phyloP scores from a whole-genome alignment of 2,113 vertebrate genomes.

The Tragelaphus buxtoni region DNA sequence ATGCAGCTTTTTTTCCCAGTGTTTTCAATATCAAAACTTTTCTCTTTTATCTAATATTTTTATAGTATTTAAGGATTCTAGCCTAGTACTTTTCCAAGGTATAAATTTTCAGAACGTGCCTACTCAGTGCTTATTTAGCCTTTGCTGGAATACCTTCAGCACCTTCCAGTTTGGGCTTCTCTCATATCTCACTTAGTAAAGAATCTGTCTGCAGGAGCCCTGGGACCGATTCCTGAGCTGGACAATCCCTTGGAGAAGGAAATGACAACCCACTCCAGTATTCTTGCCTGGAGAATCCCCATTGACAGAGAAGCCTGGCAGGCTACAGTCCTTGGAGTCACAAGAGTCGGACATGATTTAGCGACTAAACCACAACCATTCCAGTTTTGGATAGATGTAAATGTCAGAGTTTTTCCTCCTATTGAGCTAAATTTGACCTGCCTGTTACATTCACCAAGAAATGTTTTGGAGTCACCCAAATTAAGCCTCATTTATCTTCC shows the following conservation, averaged over 20 bases:
- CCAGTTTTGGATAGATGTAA: not conserved
- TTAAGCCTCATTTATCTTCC: not conserved
- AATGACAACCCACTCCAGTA: not conserved
- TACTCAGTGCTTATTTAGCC: not conserved
- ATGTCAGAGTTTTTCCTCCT: not conserved
- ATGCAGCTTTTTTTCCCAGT: not conserved
- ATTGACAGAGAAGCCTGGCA: not conserved
- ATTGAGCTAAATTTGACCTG: not conserved
- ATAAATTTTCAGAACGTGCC: not conserved
- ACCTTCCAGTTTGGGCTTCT: not conserved
- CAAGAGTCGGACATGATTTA: not conserved
- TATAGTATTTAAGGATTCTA: not conserved
- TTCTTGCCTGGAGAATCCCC: not conserved
- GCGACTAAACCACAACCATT: not conserved
- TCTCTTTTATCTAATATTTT: conserved; percentile 30
- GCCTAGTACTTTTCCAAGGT: not conserved
- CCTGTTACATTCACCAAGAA: not conserved
- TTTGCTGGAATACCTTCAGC: not conserved
- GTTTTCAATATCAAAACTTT: not conserved
- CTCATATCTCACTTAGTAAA: not conserved
- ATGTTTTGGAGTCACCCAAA: not conserved
- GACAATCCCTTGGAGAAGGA: not conserved
- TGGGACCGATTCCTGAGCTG: not conserved
- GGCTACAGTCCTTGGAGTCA: not conserved
- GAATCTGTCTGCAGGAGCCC: not conserved